Evolutionary conservation across 92 coral and sea anemone genomes (phyloP), one percentile per base, ranked within the genome.

Genomic region (Epizoanthus ramosus): DNA sequence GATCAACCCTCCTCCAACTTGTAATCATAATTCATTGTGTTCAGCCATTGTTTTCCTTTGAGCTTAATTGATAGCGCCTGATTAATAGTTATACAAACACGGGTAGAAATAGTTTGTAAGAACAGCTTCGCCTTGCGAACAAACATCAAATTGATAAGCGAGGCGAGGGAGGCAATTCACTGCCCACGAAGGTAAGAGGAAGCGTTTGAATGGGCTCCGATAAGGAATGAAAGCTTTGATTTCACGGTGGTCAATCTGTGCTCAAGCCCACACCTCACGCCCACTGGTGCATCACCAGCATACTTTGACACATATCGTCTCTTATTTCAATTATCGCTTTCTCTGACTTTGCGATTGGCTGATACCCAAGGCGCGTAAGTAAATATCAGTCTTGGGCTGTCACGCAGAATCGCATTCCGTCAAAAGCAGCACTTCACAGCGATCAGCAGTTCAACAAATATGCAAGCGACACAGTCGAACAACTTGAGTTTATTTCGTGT

Each of bases 261-360:
- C 88, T 87, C 93, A 89, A 79, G 90, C 92, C 96, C 92, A 80
- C 88, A 86, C 79, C 84, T 92, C 96, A 92, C 93, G 96, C 96
- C 96, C 92, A 80, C 87, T 87, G 84, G 89, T 87, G 91, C 85
- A 89, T 88, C 81, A 83, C 89, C 79, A 74, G 66, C 28, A 69
- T 57, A 71, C 71, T 75, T 87, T 83, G 88, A 89, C 84, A 87
- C 80, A 80, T 87, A 88, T 90, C 92, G 84, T 92, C 93, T 92
- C 92, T 88, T 79, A 87, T 89, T 92, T 87, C 96, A 90, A 79
- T 83, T 81, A 75, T 83, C 65, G 73, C 70, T 64, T 66, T 72
- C 79, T 74, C 77, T 68, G 37, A 90, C 63, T 12, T 24, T 63
- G 52, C 86, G 92, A 88, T 90, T 94, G 97, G 94, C 57, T 85